Evolutionary conservation across 2,113 vertebrate genomes (phyloP).

Genomic region (Illadopsis cleaveri): DNA sequence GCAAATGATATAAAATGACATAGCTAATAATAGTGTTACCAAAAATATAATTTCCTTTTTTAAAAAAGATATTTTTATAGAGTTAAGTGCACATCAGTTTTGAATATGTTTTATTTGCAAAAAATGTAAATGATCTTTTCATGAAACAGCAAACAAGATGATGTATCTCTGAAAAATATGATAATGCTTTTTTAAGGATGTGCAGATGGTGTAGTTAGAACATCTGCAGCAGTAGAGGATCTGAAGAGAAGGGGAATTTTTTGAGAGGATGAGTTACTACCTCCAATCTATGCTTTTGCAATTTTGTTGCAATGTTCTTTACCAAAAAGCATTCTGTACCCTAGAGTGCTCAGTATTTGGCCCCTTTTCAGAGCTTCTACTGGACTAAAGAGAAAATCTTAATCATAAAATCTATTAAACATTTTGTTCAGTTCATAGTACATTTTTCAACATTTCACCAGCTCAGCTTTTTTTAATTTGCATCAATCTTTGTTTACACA

Average conservation of each 20-base stretch:
- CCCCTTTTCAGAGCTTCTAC: not conserved
- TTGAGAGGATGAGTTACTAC: conserved; percentile 18
- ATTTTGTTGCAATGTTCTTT: not conserved
- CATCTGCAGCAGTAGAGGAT: conserved; percentile 44
- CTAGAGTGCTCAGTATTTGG: not conserved
- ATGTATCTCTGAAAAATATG: conserved; percentile 32
- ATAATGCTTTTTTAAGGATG: conserved; percentile 48
- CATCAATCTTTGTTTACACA: not conserved
- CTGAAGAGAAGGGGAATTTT: conserved; percentile 19
- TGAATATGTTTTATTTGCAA: conserved; percentile 15
- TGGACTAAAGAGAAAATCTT: not conserved
- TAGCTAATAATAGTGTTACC: not conserved
- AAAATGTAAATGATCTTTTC: conserved; percentile 38
- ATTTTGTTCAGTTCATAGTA: not conserved
- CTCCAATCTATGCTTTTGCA: not conserved
- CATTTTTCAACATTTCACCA: not conserved
- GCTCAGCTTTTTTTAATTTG: not conserved
- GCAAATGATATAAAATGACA: not conserved
- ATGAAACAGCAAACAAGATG: conserved; percentile 7
- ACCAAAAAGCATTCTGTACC: not conserved
- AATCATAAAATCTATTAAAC: conserved; percentile 1
- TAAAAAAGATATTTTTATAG: conserved; percentile 4
- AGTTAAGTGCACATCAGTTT: not conserved
- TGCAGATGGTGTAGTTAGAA: conserved; percentile 48
- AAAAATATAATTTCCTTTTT: conserved; percentile 19